A percentile compares a stretch with the other conserved stretches of the same genome.
Evolutionary conservation across 1,140 invertebrate species (phyloP).

Genomic region (Papilio machaon): DNA sequence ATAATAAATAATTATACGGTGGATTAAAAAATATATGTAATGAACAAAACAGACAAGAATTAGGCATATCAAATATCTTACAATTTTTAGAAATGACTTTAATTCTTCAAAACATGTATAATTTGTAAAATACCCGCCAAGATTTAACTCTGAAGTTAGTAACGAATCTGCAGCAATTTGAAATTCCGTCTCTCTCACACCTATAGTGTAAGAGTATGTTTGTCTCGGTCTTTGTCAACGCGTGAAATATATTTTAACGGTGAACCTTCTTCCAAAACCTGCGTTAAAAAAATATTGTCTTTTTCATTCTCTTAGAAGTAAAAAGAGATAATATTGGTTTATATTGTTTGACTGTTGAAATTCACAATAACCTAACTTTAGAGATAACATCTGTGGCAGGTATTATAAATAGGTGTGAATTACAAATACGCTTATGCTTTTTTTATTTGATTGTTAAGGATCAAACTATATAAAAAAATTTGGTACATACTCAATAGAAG

Average conservation of each 20-base stretch:
- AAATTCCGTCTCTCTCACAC: background rate
- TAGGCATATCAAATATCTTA: slow-evolving; percentile 33
- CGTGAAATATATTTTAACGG: background rate
- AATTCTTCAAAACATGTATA: background rate
- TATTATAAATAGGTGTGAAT: background rate
- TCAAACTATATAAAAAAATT: background rate
- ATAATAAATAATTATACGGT: slow-evolving; percentile 12
- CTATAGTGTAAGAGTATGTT: background rate
- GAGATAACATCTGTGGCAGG: background rate
- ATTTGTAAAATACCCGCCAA: background rate
- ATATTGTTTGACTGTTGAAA: background rate
- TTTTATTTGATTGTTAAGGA: background rate
- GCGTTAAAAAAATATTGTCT: too few relatives aligned
- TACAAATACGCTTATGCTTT: slow-evolving; percentile 2
- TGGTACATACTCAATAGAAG: slow-evolving; percentile 37
- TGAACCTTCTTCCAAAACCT: background rate
- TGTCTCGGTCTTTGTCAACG: background rate
- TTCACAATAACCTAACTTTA: background rate
- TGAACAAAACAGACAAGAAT: slow-evolving; percentile 11
- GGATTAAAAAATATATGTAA: background rate
- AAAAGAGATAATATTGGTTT: too few relatives aligned
- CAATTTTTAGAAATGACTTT: too few relatives aligned
- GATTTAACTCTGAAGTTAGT: background rate
- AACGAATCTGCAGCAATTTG: background rate
- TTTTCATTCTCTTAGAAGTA: too few relatives aligned